Base-by-base conservation (phyloP, 2,888 invertebrate species). In the Macrosoma leucophasiata region DNA sequence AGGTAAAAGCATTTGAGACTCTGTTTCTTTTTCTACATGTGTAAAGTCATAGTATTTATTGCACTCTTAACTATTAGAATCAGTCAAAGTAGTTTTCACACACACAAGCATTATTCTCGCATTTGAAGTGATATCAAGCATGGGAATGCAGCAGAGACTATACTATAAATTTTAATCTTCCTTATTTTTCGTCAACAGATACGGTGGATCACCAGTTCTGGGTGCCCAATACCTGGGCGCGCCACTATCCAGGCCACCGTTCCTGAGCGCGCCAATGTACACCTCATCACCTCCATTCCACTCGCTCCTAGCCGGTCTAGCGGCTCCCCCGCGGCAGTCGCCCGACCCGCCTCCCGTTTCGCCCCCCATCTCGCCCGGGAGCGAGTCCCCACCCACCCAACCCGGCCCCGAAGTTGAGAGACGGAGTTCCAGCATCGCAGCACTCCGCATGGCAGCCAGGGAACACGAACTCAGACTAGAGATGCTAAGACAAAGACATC, bases 401-500 rank as follows among this genome's bases (percentile, higher is more conserved):
- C 57, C 72, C 2, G 85, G 87, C 1, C 91, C 90, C 13, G 93
- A 94, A 46, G 90, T 93, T 35, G 94, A 95, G 68, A 85, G 94
- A 46, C 84, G 95, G 52, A 93, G 92, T 52, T 94, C 93, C 15
- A 95, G 95, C 58, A 96, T 96, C 52, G 95, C 95, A 1, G 92
- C 94, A 0, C 77, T 96, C 20, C 85, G 96, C 47, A 86, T 95
- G 55, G 95, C 95, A 51, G 96, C 96, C 1, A 86, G 96, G 30
- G 96, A 96, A 66, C 95, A 96, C 65, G 95, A 96, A 68, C 76
- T 95, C 27, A 88, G 94, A 62, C 79, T 95, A 53, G 95, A 94
- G 70, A 90, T 94, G 87, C 66, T 94, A 33, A 86, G 94, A 32
- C 93, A 94, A 58, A 89, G 92, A 61, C 90, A 90, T 22, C 87